These are phyloP conservation scores for Oligia fasciuncula DNA, from an alignment of 2,888 invertebrate species.

Conservation along the genomic window DNA sequence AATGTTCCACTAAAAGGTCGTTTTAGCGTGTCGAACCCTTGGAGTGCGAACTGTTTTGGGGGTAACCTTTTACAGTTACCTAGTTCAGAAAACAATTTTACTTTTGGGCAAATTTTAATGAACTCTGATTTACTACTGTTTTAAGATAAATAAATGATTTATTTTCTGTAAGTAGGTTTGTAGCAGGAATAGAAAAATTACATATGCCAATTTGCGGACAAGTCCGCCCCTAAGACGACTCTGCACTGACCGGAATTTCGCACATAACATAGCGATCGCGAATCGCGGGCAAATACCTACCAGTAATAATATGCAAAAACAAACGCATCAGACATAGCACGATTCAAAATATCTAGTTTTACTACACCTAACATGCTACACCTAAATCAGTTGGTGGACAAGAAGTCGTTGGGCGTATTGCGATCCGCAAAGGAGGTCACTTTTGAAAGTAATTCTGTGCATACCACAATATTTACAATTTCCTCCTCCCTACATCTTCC, in stretches of 20 bases:
- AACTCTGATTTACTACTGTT: neutral
- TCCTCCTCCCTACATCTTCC: constrained; percentile 8
- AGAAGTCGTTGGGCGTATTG: constrained; percentile 35
- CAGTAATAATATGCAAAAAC: neutral
- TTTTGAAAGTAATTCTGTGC: constrained; percentile 77
- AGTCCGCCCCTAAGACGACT: no score
- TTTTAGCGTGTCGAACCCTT: neutral
- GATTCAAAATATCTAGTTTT: neutral
- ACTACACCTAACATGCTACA: neutral
- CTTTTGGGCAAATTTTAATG: neutral
- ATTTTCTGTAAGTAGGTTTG: no score
- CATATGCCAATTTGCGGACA: neutral
- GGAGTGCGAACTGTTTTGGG: neutral
- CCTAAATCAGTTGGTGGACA: constrained; percentile 21
- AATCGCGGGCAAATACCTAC: neutral
- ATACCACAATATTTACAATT: constrained; percentile 52
- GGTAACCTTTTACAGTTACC: neutral
- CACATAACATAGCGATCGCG: constrained; percentile 5
- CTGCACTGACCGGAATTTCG: neutral
- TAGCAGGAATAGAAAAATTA: neutral
- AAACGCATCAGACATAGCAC: neutral
- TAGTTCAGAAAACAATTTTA: neutral
- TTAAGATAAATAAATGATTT: no score
- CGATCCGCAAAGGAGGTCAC: constrained; percentile 77
- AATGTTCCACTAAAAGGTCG: neutral